Conservation (phyloP, 2,113 vertebrate genomes). For the Heterocephalus glaber region DNA sequence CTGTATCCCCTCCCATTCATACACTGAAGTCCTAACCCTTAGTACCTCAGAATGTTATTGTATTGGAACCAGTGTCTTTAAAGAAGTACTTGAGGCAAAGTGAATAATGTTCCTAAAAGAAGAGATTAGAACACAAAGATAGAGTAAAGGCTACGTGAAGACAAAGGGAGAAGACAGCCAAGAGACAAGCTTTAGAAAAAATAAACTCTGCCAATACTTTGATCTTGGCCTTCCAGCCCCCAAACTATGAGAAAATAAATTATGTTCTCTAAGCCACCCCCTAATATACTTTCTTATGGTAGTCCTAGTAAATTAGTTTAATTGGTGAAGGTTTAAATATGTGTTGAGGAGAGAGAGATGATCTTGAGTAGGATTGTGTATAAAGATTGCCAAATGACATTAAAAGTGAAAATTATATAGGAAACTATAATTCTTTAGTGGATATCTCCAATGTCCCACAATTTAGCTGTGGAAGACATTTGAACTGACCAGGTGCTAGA, state of each 20-base stretch:
- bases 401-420: background rate
- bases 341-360: background rate
- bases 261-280: background rate
- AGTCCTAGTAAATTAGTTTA: background rate
- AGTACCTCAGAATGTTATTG: background rate
- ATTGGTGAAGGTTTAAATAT: background rate
- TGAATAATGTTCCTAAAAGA: background rate
- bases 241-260: background rate
- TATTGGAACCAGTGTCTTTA: background rate
- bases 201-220: background rate
- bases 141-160: background rate
- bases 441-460: background rate
- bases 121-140: background rate
- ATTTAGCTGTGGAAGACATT: background rate
- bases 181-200: background rate
- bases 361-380: background rate
- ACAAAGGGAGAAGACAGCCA: background rate
- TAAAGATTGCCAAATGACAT: background rate
- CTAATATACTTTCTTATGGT: background rate
- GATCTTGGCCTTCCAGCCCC: background rate
- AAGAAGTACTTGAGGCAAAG: background rate
- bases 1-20: background rate
- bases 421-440: background rate
- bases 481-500: background rate
- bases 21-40: background rate